Evolutionary conservation across 1,140 invertebrate species (phyloP).

Genomic region (Drosophila pachea): DNA sequence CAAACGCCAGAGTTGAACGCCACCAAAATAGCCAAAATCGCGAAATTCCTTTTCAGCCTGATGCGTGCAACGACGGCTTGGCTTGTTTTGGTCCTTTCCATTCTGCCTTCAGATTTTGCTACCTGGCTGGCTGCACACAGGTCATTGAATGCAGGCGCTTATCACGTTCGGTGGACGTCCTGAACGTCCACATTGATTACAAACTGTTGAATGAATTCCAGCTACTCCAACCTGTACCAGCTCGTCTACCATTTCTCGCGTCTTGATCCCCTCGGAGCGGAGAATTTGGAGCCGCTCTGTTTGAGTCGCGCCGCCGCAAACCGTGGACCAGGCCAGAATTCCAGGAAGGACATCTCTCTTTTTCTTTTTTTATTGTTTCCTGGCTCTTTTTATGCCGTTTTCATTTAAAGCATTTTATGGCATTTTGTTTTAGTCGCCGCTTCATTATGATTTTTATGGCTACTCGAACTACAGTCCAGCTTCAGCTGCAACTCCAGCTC

Average conservation of each 20-base stretch:
- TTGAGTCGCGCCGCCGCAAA: constrained; percentile 55
- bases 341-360: constrained; percentile 65
- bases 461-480: constrained; percentile 50
- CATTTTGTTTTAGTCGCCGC: constrained; percentile 75
- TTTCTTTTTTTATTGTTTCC: constrained; percentile 16
- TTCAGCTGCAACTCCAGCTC: constrained; percentile 15
- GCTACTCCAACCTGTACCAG: constrained; percentile 3
- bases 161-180: constrained; percentile 18
- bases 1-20: constrained; percentile 68
- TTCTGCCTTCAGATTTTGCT: constrained; percentile 13
- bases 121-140: constrained; percentile 22
- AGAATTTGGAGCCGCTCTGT: constrained; percentile 30
- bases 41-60: constrained; percentile 45
- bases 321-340: constrained; percentile 49
- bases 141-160: constrained; percentile 50
- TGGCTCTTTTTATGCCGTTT: constrained; percentile 54
- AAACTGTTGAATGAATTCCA: constrained; percentile 74
- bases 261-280: background rate
- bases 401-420: constrained; percentile 74
- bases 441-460: constrained; percentile 77
- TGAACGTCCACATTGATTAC: constrained; percentile 65
- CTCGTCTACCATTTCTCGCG: background rate
- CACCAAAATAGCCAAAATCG: constrained; percentile 52
- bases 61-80: background rate
- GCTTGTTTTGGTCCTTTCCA: constrained; percentile 31